Conservation (phyloP, 2,113 vertebrate genomes). For the Uropsilus gracilis region DNA sequence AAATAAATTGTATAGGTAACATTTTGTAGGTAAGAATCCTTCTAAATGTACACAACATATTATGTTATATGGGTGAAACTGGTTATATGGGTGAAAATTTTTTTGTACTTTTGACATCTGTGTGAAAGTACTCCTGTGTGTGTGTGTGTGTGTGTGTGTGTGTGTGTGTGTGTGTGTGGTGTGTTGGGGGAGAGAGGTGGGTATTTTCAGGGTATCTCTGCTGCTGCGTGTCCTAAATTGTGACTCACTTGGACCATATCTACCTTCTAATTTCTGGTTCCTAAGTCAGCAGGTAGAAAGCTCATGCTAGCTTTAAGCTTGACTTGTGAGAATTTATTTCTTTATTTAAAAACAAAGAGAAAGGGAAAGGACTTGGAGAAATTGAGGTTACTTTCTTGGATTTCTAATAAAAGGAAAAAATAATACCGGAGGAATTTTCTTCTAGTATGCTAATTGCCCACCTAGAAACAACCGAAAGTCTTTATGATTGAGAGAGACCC, state of each 20-base stretch:
- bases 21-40: not conserved
- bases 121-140: not conserved
- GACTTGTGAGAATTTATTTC: not conserved
- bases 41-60: not conserved
- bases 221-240: not conserved
- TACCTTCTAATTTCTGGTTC: not conserved
- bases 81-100: not conserved
- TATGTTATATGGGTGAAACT: not conserved
- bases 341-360: constrained; percentile 22
- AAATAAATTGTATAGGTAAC: not conserved
- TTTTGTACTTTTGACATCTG: constrained; percentile 5
- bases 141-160: too few species aligned
- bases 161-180: too few species aligned
- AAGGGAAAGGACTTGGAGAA: not conserved
- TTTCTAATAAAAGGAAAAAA: constrained; percentile 21
- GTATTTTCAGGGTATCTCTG: not conserved
- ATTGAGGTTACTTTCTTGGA: not conserved
- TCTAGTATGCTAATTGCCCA: not conserved
- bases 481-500: not conserved
- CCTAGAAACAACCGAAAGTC: not conserved
- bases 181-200: too few species aligned
- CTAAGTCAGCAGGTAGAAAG: not conserved
- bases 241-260: not conserved
- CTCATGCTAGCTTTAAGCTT: not conserved
- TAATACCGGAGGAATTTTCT: not conserved